These are phyloP conservation scores for Arizona elegans DNA, from an alignment of 2,113 vertebrate genomes.

Conservation along the genomic window DNA sequence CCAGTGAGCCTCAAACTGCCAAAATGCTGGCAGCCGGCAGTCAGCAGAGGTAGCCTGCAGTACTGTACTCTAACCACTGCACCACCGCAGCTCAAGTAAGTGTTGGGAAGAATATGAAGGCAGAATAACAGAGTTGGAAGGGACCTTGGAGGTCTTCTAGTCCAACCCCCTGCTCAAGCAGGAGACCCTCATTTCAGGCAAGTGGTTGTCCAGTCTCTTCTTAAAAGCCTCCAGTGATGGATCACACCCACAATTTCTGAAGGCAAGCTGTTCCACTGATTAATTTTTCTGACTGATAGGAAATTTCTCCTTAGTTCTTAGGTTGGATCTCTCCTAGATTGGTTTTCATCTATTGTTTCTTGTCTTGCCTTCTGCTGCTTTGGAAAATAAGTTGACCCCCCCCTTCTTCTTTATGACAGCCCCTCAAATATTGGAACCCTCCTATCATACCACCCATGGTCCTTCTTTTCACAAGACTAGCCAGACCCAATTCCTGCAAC, in stretches of 20 bases:
- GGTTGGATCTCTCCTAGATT: not conserved
- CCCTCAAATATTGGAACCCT: not conserved
- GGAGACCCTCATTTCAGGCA: not conserved
- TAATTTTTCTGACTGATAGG: not conserved
- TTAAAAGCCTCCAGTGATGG: not conserved
- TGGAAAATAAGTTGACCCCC: not conserved
- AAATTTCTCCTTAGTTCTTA: not conserved
- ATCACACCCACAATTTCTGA: not conserved
- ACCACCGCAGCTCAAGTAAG: too few relatives aligned
- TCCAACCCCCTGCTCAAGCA: not conserved
- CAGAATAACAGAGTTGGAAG: slow-evolving; percentile 50
- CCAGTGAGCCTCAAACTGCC: too few relatives aligned
- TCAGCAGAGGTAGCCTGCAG: too few relatives aligned
- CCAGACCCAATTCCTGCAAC: not conserved
- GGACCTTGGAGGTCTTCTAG: not conserved
- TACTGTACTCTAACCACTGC: too few relatives aligned
- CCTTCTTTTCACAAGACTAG: not conserved
- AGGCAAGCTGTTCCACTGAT: not conserved
- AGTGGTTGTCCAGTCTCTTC: not conserved
- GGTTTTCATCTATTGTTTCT: not conserved
- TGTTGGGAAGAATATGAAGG: not conserved
- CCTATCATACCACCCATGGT: not conserved
- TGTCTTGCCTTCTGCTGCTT: not conserved
- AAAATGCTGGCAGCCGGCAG: too few relatives aligned
- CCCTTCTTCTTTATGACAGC: not conserved